Evolutionary conservation across 92 coral and sea anemone genomes (phyloP).

Genomic region (Diadumene lineata): DNA sequence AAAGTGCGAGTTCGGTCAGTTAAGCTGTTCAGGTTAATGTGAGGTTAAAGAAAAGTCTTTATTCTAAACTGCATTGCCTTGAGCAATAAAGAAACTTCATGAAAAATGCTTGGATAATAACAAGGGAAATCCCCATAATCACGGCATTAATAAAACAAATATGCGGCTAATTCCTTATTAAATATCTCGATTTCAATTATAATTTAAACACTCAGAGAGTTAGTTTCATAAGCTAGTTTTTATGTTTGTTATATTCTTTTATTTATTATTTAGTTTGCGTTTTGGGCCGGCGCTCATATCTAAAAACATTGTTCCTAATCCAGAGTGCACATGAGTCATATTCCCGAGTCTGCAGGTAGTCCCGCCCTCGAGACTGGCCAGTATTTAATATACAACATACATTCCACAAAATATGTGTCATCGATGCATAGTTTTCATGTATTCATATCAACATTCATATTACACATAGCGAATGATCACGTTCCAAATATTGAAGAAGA

Average conservation of each 20-base stretch:
- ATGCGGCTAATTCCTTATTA: not conserved
- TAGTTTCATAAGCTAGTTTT: too few species aligned
- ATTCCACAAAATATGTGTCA: not conserved
- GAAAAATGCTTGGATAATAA: not conserved
- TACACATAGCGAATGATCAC: not conserved
- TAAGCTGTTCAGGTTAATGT: slow-evolving; percentile 2
- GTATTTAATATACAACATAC: not conserved
- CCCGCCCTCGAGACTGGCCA: too few species aligned
- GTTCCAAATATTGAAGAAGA: not conserved
- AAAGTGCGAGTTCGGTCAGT: too few species aligned
- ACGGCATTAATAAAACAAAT: not conserved
- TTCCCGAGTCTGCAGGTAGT: not conserved
- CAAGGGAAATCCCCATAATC: not conserved
- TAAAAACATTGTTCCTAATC: too few species aligned
- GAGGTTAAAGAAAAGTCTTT: slow-evolving; percentile 4
- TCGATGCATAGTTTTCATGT: not conserved
- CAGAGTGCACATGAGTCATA: slow-evolving; percentile 14
- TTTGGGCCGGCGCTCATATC: too few species aligned
- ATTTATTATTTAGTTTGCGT: too few species aligned
- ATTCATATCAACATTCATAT: not conserved
- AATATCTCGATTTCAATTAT: not conserved
- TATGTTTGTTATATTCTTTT: too few species aligned
- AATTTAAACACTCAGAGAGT: too few species aligned
- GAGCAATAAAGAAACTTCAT: not conserved
- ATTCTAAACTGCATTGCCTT: not conserved